A percentile compares a stretch with the other conserved stretches of the same genome.
Evolutionary conservation across 1,140 invertebrate species (phyloP).

Genomic region (Trichogramma pretiosum): DNA sequence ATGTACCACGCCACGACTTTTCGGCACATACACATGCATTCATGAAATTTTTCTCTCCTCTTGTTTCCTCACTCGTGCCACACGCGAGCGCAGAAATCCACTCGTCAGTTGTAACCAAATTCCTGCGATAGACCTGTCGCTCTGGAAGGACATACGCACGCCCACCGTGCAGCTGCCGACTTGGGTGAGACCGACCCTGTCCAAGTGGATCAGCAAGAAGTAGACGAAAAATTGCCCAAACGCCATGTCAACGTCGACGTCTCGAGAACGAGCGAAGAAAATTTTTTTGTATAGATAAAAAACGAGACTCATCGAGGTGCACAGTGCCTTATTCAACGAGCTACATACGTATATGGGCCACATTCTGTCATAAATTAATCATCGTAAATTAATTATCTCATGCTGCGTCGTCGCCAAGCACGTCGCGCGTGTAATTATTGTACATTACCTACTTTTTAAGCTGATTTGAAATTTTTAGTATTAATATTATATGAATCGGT

Average conservation of each 20-base stretch:
- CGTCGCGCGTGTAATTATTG: conserved; percentile 18
- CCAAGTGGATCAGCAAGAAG: not conserved
- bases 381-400: not conserved
- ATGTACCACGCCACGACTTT: not conserved
- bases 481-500: not conserved
- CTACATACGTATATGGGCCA: not conserved
- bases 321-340: no score
- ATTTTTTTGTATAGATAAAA: not conserved
- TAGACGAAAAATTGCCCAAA: no score
- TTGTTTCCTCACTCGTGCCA: conserved; percentile 23
- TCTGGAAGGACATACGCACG: conserved; percentile 49
- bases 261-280: not conserved
- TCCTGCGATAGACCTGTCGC: conserved; percentile 55
- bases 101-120: conserved; percentile 55
- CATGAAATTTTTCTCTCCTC: conserved; percentile 7
- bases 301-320: no score
- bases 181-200: not conserved
- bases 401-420: not conserved
- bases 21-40: not conserved
- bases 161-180: not conserved
- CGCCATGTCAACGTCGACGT: no score
- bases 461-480: conserved; percentile 8
- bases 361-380: not conserved
- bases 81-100: conserved; percentile 51
- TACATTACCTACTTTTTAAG: no score